Evolutionary conservation across 1,140 invertebrate species (phyloP).

Genomic region (Penaeus chinensis): DNA sequence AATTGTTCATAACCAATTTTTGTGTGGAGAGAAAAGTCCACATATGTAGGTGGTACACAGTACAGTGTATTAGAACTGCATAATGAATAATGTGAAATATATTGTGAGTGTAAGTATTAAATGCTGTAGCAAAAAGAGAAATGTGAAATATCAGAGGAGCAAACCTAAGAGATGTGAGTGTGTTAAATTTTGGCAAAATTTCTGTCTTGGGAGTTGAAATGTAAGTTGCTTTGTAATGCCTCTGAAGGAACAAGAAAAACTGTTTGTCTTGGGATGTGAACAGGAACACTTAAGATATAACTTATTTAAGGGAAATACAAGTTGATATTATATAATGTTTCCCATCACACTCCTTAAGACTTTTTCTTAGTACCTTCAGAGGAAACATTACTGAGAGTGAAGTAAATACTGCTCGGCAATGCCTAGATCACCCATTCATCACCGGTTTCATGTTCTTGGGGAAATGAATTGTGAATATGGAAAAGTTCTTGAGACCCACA

Average conservation of each 20-base stretch:
- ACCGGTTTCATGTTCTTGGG: too few species aligned
- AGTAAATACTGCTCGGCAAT: too few species aligned
- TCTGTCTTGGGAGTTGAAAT: background rate
- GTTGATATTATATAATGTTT: too few species aligned
- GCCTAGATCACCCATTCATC: too few species aligned
- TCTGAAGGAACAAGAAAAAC: background rate
- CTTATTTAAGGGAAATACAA: too few species aligned
- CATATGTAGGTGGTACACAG: constrained; percentile 52
- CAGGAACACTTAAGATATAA: too few species aligned
- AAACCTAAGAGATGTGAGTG: constrained; percentile 21
- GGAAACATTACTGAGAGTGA: too few species aligned
- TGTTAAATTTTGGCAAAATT: constrained; percentile 4
- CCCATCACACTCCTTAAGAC: too few species aligned
- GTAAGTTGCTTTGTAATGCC: constrained; percentile 49
- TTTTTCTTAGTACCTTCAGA: too few species aligned
- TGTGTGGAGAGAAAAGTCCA: background rate
- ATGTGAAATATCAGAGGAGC: constrained; percentile 29
- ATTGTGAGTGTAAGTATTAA: constrained; percentile 41
- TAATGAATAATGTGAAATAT: background rate
- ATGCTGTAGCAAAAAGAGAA: constrained; percentile 44
- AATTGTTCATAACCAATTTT: constrained; percentile 1
- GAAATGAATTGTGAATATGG: too few species aligned
- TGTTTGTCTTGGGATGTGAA: too few species aligned
- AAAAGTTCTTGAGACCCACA: too few species aligned
- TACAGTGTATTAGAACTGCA: constrained; percentile 47